Base-by-base conservation (phyloP, 2,888 invertebrate genomes). In the Cephus nigrinus region DNA sequence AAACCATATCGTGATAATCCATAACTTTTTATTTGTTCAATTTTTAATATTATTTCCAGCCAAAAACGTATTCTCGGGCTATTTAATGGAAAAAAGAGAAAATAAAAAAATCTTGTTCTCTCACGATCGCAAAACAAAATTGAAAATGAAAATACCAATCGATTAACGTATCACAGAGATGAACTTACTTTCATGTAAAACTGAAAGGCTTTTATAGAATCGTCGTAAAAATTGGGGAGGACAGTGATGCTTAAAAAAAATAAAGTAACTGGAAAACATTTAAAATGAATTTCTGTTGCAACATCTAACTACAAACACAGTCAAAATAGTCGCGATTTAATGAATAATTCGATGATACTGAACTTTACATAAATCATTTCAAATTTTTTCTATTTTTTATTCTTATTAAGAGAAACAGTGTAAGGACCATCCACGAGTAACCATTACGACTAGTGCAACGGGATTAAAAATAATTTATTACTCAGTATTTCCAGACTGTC, bases 391-490 rank as follows among this genome's bases (percentile, higher is more conserved):
- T 1, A 23, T 23, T 23, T 15, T 55, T 55, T 23, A 55, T 55
- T 55, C 9, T 9, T 55, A 1, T 2, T 9, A 55, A 55, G 55
- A 1, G 23, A 55, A 55, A 55, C 23, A 55, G 9, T 1, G 1
- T 15, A 36, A 36, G 36, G 12, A 36, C 23, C 23, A 55, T 55
- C 23, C 55, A 23, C 55, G 23, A 76, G 34, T 75, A 80, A 81
- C 79, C 81, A 79, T 84, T 82, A 81, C 80, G 78, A 80, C 81
- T 76, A 12, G 82, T 72, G 75, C 78, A 81, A 80, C 73, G 78
- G 72, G 79, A 75, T 79, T 83, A 81, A 77, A 77, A 83, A 83
- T 74, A 80, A 86, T 84, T 85, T 81, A 83, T 85, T 72, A 76
- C 77, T 73, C 76, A 75, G 73, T n/a, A 35, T 77, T 75, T 78